Evolutionary conservation across 2,797 vertebrate species (phyloP).

Genomic region (Ataeniobius toweri): DNA sequence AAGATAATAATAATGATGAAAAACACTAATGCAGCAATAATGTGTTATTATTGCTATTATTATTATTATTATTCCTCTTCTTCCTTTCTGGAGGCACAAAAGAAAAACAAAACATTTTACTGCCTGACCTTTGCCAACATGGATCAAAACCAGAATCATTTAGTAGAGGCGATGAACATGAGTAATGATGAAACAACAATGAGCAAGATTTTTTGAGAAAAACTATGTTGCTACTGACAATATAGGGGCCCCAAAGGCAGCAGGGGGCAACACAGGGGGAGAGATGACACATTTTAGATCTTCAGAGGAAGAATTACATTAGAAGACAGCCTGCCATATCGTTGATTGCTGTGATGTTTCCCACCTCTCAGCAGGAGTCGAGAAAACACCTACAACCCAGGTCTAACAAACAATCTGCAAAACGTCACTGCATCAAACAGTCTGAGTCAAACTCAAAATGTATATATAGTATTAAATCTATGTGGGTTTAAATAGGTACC

Average conservation of each 20-base stretch:
- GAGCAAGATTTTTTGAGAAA: neutral
- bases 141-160: too few species aligned
- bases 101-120: too few species aligned
- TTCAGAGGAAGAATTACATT: neutral
- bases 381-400: neutral
- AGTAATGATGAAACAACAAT: too few species aligned
- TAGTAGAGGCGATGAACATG: too few species aligned
- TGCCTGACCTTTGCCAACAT: too few species aligned
- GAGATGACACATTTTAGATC: neutral
- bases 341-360: neutral
- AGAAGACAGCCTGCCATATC: neutral
- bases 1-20: too few species aligned
- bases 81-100: too few species aligned
- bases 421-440: neutral
- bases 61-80: too few species aligned
- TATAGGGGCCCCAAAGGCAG: neutral
- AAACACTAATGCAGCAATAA: too few species aligned
- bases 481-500: neutral
- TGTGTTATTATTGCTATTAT: too few species aligned
- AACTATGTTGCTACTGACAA: neutral
- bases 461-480: neutral
- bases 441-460: neutral
- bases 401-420: neutral
- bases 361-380: neutral
- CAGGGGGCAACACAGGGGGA: neutral